These are phyloP conservation scores for Sylvietta virens DNA, from an alignment of 2,113 vertebrate species.

Conservation along the genomic window DNA sequence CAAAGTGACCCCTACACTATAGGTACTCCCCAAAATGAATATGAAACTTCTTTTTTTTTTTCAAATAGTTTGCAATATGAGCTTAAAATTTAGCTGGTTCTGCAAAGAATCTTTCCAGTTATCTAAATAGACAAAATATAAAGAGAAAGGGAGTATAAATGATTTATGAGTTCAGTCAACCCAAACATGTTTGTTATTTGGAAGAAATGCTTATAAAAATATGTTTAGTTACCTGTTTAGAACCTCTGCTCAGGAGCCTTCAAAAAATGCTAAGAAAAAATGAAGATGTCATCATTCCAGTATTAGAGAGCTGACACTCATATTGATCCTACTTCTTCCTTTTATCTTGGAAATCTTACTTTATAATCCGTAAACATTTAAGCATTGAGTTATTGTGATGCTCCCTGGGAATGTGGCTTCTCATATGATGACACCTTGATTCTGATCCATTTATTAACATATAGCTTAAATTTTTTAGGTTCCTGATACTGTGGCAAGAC, in stretches of 20 bases:
- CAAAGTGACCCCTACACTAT: background rate
- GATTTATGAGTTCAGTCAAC: background rate
- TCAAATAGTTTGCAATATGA: background rate
- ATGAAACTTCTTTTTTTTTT: background rate
- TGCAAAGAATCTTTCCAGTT: background rate
- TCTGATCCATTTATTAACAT: accelerated
- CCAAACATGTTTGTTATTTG: background rate
- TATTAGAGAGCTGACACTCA: background rate
- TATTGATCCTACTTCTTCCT: background rate
- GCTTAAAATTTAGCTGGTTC: background rate
- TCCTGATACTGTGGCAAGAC: background rate
- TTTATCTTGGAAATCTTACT: background rate
- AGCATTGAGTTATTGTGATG: background rate
- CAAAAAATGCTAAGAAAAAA: background rate
- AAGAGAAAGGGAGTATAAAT: background rate
- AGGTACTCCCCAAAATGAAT: background rate
- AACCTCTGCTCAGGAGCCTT: background rate
- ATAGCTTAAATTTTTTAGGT: background rate
- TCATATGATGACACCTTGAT: accelerated
- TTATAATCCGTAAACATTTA: background rate
- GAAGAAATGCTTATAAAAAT: background rate
- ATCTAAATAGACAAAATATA: background rate
- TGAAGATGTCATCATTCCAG: background rate
- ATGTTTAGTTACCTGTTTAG: background rate
- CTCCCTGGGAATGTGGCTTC: background rate